Evolutionary conservation across 2,888 invertebrate species (phyloP), one percentile per base, ranked within the genome.

Genomic region (Apantesis nais): DNA sequence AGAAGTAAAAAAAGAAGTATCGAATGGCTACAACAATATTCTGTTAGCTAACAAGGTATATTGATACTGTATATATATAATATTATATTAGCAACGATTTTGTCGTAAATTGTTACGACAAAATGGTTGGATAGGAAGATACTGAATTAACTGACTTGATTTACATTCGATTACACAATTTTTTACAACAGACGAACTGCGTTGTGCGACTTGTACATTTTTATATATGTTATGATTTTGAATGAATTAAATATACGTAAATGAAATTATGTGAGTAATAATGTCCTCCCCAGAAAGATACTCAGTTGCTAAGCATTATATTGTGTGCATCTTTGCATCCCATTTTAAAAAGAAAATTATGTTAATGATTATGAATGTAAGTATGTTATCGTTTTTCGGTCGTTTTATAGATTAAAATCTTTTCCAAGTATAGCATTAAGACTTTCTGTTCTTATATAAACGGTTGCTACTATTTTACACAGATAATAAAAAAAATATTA

Each of bases 401-500:
- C n/a, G 34, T 52, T 22, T 52, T 65, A 8, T n/a, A 48, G n/a
- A 31, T 52, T 65, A 19, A 48, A 58, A 58, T 29, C 29, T 29
- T 65, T 65, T 34, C 37, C 52, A 34, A 65, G 52, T 48, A 52
- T 65, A 25, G 65, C 9, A 52, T 52, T 68, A 19, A 55, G 34
- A 25, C 9, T 63, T 63, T 63, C 39, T 61, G 60, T 22, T n/a
- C 16, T 3, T 67, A 22, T 67, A n/a, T 34, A 65, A 65, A 52
- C 22, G 41, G 29, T 44, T 29, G 34, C 19, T 16, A 66, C 58
- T 55, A 31, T 44, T 34, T 41, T 52, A 68, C 19, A 65, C 29
- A 44, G 19, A 65, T 37, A 52, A 66, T 66, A 66, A 66, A 66
- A 65, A 44, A 37, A 25, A 37, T 37, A 22, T 62, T 34, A 37